phyloP scores from a whole-genome alignment of 2,888 invertebrate species.

The Parasteatoda lunata region DNA sequence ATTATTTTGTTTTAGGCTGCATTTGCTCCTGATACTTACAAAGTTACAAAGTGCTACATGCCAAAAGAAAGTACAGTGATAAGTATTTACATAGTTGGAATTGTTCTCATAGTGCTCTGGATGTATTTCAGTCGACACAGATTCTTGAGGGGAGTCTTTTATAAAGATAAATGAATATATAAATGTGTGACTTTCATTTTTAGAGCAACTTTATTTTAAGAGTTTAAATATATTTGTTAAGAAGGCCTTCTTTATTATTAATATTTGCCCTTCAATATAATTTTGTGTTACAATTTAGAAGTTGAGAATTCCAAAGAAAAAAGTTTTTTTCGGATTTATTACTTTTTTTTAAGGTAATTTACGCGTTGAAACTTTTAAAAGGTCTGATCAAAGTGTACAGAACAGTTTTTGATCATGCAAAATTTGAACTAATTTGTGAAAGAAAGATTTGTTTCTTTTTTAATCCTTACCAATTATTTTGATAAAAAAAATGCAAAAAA shows the following conservation, averaged over 20 bases:
- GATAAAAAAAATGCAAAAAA: too few species aligned
- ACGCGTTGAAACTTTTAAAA: too few species aligned
- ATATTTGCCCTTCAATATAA: too few species aligned
- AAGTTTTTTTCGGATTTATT: too few species aligned
- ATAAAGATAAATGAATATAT: slow-evolving; percentile 42
- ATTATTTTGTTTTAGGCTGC: slow-evolving; percentile 80
- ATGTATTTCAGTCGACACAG: slow-evolving; percentile 43
- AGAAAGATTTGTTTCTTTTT: too few species aligned
- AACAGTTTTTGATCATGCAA: too few species aligned
- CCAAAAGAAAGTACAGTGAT: slow-evolving; percentile 86
- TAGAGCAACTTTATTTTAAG: neutral
- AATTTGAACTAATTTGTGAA: too few species aligned
- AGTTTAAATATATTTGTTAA: neutral
- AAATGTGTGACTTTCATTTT: slow-evolving; percentile 31
- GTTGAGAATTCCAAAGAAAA: too few species aligned
- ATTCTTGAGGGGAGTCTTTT: slow-evolving; percentile 49
- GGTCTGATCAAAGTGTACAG: too few species aligned
- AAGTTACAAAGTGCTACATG: slow-evolving; percentile 86
- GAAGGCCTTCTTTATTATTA: neutral
- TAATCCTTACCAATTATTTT: too few species aligned
- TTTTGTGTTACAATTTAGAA: too few species aligned
- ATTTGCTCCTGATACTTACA: slow-evolving; percentile 83
- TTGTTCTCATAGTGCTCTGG: slow-evolving; percentile 50
- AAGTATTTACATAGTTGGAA: slow-evolving; percentile 76
- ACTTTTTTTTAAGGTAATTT: too few species aligned